Conservation (phyloP, 2,888 invertebrate genomes). For the Cyaniris semiargus region DNA sequence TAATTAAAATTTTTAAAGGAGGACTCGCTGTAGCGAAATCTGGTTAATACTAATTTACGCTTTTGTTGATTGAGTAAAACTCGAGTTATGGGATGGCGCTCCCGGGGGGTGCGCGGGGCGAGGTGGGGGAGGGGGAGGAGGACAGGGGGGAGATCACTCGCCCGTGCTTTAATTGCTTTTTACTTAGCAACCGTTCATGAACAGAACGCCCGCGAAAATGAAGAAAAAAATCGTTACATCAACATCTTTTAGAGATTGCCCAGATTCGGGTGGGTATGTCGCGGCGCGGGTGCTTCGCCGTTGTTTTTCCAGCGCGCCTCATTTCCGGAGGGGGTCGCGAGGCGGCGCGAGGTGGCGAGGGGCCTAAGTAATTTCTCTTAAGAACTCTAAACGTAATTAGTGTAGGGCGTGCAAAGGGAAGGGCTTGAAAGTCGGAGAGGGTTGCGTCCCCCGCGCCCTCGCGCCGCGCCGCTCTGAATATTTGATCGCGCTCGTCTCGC, state of each 20-base stretch:
- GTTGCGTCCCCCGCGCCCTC: constrained; percentile 73
- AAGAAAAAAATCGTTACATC: constrained; percentile 80
- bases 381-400: constrained; percentile 86
- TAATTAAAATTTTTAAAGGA: constrained; percentile 29
- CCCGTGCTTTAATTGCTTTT: constrained; percentile 81
- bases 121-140: constrained; percentile 38
- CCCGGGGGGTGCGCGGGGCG: constrained; percentile 48
- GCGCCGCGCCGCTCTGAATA: constrained; percentile 72
- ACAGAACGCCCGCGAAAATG: constrained; percentile 75
- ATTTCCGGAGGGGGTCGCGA: constrained; percentile 75
- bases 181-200: constrained; percentile 81
- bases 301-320: constrained; percentile 79
- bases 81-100: constrained; percentile 50
- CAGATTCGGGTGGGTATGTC: constrained; percentile 75
- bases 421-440: constrained; percentile 83
- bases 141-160: constrained; percentile 78
- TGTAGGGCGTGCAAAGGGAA: constrained; percentile 83
- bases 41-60: constrained; percentile 51
- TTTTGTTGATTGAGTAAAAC: constrained; percentile 69
- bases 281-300: constrained; percentile 70
- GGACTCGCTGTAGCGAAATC: constrained; percentile 34
- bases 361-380: constrained; percentile 85
- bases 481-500: constrained; percentile 78
- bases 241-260: constrained; percentile 79
- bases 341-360: constrained; percentile 70